Conservation (phyloP, 2,113 vertebrate genomes). For the Sphaerodactylus townsendi region DNA sequence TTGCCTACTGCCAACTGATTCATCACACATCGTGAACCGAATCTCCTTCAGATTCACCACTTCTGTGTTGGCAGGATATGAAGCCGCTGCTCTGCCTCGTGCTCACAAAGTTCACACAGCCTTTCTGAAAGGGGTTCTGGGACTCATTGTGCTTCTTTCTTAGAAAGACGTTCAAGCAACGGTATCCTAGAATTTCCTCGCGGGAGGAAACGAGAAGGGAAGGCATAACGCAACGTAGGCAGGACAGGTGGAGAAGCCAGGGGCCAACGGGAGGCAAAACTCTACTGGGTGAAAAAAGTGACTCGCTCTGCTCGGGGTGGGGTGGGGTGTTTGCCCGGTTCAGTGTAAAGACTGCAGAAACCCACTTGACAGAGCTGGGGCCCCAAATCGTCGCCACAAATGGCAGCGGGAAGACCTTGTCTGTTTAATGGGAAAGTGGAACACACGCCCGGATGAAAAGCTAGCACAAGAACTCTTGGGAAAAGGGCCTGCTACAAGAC, state of each 20-base stretch:
- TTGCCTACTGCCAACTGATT: background rate
- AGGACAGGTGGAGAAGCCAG: background rate
- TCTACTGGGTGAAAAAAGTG: background rate
- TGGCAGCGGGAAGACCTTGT: background rate
- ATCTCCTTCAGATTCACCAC: fast-evolving
- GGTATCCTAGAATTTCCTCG: conserved; percentile 19
- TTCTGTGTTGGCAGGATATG: background rate
- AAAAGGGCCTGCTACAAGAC: background rate
- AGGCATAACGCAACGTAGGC: background rate
- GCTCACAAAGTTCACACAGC: background rate
- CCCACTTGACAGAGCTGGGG: background rate
- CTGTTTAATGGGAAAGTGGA: conserved; percentile 12
- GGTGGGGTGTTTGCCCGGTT: fast-evolving
- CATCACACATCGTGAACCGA: background rate
- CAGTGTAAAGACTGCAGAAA: background rate
- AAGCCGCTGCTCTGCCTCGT: conserved; percentile 1
- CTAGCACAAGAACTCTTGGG: background rate
- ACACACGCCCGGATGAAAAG: too few relatives aligned
- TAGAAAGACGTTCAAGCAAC: conserved; percentile 9
- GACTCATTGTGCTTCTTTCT: conserved; percentile 26
- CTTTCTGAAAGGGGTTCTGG: conserved; percentile 29
- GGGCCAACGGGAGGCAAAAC: conserved; percentile 21
- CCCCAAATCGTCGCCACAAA: conserved; percentile 10
- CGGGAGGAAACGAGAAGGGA: background rate
- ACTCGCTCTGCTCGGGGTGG: background rate